A percentile compares a stretch with the other conserved stretches of the same genome.
Conservation (phyloP, 2,113 vertebrate species). For the Chloroceryle aenea region DNA sequence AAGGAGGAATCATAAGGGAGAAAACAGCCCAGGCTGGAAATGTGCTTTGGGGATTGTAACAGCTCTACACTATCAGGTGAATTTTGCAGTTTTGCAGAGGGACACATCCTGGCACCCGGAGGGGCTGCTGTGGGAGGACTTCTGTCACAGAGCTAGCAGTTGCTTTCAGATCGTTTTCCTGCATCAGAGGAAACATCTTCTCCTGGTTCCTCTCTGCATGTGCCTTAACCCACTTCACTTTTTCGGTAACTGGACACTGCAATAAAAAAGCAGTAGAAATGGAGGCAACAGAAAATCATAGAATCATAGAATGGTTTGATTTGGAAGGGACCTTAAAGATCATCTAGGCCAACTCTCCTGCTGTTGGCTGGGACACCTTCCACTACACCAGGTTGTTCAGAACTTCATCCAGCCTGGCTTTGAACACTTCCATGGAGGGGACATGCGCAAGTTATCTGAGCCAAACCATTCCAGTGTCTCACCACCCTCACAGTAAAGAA, state of each 20-base stretch:
- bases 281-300: not conserved
- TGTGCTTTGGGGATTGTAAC: not conserved
- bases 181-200: not conserved
- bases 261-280: not conserved
- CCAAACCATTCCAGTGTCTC: no score
- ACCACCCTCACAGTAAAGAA: no score
- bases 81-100: not conserved
- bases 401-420: no score
- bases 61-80: not conserved
- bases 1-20: not conserved
- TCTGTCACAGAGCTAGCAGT: not conserved
- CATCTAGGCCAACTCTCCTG: no score
- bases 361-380: no score
- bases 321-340: no score
- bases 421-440: no score
- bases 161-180: not conserved
- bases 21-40: not conserved
- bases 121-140: no score
- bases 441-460: no score
- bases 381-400: no score
- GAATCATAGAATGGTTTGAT: no score
- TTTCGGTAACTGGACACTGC: fast-evolving
- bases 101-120: not conserved
- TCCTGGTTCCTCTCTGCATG: not conserved
- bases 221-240: not conserved